Evolutionary conservation across 1,140 invertebrate genomes (phyloP), one percentile per base, ranked within the genome.

Genomic region (Gonatopus flavifemur): DNA sequence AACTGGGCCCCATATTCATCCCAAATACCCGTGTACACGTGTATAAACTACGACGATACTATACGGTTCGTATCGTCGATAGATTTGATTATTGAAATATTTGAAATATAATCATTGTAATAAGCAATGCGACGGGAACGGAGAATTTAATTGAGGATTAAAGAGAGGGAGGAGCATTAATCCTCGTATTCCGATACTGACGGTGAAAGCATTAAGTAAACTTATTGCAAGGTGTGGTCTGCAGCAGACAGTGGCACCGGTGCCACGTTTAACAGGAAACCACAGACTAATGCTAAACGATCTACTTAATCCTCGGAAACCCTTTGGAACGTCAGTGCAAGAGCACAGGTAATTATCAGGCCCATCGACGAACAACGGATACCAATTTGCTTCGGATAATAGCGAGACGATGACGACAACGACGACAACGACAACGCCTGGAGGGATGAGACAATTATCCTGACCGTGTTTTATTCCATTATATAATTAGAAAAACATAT

Each of bases 321-420:
- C 57, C 59, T 60, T 61, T 60, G 44, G 57, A 38, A 61, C 21
- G 57, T 61, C 59, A 60, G 59, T 56, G 47, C 43, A 40, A 44
- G 57, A 53, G 31, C 48, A 44, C 9, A 38, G 60, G 60, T 66
- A 67, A 67, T 66, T 67, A 67, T 57, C 61, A 24, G 47, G 41
- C 41, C 52, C 55, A 61, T 58, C 55, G 55, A 51, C 61, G 64
- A 66, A 67, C 61, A 67, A 67, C 66, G 63, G 53, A 57, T 59
- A 64, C 57, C 63, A 67, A 66, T 67, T 67, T 67, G 49, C 53
- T 32, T 41, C 10, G 43, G 52, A 66, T 64, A 67, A 67, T 55
- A 48, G 54, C n/a, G n/a, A n/a, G n/a, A n/a, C n/a, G n/a, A n/a
- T n/a, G n/a, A n/a, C n/a, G n/a, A n/a, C n/a, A n/a, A n/a, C n/a